Conservation (phyloP, 2,797 vertebrate species). For the Lepilemur ruficaudatus region DNA sequence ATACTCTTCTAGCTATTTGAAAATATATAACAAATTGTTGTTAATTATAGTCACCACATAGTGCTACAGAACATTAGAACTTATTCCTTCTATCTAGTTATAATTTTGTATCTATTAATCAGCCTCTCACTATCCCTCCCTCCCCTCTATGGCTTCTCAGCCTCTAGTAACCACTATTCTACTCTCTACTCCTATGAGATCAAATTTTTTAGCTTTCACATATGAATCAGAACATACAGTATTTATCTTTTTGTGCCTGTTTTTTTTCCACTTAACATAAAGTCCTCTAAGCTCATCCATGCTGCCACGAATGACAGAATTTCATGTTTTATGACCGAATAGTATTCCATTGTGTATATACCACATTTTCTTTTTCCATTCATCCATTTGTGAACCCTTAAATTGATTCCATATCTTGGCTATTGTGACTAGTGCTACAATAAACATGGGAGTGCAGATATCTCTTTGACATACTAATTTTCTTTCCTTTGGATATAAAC, state of each 20-base stretch:
- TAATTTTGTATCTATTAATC: neutral
- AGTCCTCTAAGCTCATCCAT: neutral
- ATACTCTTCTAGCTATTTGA: neutral
- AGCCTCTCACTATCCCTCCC: neutral
- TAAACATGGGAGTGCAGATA: neutral
- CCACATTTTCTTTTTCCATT: neutral
- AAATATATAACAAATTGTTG: neutral
- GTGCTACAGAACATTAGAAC: neutral
- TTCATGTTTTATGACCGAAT: neutral
- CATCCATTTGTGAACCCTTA: neutral
- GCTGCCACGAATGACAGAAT: neutral
- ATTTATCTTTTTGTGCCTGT: neutral
- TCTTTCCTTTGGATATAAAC: neutral
- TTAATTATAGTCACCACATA: neutral
- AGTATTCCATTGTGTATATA: neutral
- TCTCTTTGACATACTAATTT: neutral
- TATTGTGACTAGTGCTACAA: neutral
- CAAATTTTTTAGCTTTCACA: neutral
- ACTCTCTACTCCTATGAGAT: neutral
- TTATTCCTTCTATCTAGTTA: neutral
- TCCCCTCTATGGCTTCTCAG: neutral
- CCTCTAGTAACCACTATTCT: neutral
- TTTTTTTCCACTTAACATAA: neutral
- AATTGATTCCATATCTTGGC: neutral
- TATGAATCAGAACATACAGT: neutral